Evolutionary conservation across 2,888 invertebrate species (phyloP), one percentile per base, ranked within the genome.

Genomic region (Eurytoma adleriae): DNA sequence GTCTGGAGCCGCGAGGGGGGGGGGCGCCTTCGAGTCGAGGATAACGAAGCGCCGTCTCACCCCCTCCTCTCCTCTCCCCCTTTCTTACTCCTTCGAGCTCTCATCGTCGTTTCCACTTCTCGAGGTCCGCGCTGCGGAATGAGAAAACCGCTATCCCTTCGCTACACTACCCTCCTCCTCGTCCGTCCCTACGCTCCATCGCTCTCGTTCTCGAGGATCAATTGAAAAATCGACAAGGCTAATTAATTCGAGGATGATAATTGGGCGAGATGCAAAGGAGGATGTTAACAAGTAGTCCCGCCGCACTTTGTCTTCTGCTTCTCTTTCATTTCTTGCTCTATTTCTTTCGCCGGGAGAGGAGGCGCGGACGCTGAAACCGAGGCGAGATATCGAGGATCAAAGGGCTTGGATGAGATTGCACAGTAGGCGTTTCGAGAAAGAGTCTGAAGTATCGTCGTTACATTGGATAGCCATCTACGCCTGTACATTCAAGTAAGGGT

Each of bases 21-120:
- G 18, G 30, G 61, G 72, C 20, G 40, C 40, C 27, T 84, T 20
- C 84, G 86, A 88, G 87, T 88, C 86, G 85, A 84, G 86, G 85
- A 89, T 89, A 90, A 89, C 87, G 89, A 89, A 89, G 86, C 86
- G 85, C 86, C 59, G 18, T 48, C 57, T 12, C 52, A 40, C 40
- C 62, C 50, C 18, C 66, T 16, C 54, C 50, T 54, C 20, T 24
- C 24, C 30, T 3, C 16, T 40, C 40, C 40, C 50, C 50, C 7
- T 66, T 69, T 30, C 56, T 62, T 27, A 30, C 75, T 52, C 61
- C 14, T 12, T 20, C 66, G 20, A 16, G 59, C 74, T 78, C 67
- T 73, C 69, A 54, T 64, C 54, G 61, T 72, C 73, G 13, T 57
- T 78, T 68, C 72, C 48, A 56, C 68, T 68, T 50, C 70, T 67